Conservation (phyloP, 2,113 vertebrate genomes). For the Mormyrus lacerda region DNA sequence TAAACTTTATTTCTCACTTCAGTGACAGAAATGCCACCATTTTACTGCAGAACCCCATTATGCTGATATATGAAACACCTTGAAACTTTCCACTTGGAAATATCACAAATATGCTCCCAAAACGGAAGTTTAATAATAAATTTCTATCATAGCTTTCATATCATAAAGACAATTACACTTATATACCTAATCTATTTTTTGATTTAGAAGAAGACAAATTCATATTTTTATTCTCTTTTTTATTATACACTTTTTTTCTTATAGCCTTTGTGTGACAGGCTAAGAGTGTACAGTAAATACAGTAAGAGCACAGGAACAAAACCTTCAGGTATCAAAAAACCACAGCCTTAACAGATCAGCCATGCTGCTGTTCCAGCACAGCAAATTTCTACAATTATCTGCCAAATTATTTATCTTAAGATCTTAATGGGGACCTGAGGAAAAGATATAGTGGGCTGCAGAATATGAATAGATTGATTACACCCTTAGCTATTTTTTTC, state of each 20-base stretch:
- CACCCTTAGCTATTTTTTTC: not conserved
- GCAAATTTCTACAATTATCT: not conserved
- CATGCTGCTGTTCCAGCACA: not conserved
- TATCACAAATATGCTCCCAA: not conserved
- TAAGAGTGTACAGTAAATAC: not conserved
- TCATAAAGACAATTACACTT: not conserved
- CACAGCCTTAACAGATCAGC: not conserved
- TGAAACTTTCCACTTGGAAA: not conserved
- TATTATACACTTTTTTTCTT: not conserved
- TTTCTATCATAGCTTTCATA: not conserved
- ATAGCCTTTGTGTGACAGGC: not conserved
- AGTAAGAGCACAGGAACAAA: not conserved
- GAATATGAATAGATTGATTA: not conserved
- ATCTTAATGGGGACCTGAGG: not conserved
- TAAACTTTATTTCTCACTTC: not conserved
- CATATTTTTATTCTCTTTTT: not conserved
- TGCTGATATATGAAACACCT: conserved; percentile 1
- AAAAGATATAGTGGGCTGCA: not conserved
- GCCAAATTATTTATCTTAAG: not conserved
- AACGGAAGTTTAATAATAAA: not conserved
- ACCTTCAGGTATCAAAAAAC: not conserved
- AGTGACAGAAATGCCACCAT: not conserved
- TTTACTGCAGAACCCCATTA: conserved; percentile 1
- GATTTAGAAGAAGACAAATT: not conserved
- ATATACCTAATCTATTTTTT: not conserved